phyloP scores from a whole-genome alignment of 2,888 invertebrate species.

The Dicycla oo region DNA sequence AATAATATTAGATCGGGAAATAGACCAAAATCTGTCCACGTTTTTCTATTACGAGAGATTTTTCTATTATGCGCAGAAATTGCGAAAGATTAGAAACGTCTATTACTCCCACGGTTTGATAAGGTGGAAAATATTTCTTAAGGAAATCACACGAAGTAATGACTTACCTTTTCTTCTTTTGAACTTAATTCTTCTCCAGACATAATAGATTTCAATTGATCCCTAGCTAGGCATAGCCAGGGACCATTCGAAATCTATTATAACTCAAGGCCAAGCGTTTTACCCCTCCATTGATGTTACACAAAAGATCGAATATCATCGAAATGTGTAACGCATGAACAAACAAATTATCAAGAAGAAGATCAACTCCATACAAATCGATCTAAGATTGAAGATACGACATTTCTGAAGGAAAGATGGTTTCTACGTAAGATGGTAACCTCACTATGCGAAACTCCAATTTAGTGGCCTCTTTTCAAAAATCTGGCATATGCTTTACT shows the following conservation, averaged over 20 bases:
- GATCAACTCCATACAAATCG: background rate
- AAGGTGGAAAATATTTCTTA: too few relatives aligned
- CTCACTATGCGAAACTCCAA: background rate
- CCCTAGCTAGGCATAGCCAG: too few relatives aligned
- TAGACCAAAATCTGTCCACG: background rate
- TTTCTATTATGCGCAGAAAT: too few relatives aligned
- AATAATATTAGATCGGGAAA: background rate
- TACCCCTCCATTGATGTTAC: slow-evolving; percentile 21
- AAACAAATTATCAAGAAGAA: slow-evolving; percentile 17
- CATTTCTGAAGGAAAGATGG: background rate
- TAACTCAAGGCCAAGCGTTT: slow-evolving; percentile 18
- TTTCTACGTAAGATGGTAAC: background rate
- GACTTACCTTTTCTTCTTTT: background rate
- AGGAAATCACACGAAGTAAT: background rate
- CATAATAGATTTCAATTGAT: slow-evolving; percentile 33
- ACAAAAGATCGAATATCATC: slow-evolving; percentile 35
- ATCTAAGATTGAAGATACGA: background rate
- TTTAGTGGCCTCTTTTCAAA: background rate
- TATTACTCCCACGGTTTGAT: too few relatives aligned
- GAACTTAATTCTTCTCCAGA: background rate
- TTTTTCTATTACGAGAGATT: background rate
- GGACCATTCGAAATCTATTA: too few relatives aligned
- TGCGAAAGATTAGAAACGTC: background rate
- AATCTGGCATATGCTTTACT: background rate
- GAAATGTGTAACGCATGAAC: slow-evolving; percentile 17